Conservation (phyloP, 1,140 invertebrate genomes). For the Phthorimaea operculella region DNA sequence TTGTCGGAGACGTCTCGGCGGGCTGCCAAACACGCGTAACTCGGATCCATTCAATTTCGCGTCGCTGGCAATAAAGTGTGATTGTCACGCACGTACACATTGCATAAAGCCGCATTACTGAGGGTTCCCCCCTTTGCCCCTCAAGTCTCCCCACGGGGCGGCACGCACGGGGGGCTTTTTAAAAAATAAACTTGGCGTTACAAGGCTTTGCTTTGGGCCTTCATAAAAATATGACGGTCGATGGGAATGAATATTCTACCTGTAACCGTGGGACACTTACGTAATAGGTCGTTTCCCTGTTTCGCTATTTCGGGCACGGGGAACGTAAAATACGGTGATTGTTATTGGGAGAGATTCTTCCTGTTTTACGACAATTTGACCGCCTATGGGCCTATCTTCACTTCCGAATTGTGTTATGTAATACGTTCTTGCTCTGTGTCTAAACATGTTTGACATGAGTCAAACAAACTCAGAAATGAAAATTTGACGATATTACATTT, state of each 20-base stretch:
- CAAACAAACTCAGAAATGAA: too few relatives aligned
- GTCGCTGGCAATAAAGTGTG: slow-evolving; percentile 47
- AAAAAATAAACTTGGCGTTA: slow-evolving; percentile 2
- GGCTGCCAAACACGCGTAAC: slow-evolving; percentile 12
- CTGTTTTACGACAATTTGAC: too few relatives aligned
- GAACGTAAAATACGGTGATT: too few relatives aligned
- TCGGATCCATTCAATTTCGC: slow-evolving; percentile 43
- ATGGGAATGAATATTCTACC: background rate
- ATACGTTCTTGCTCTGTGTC: too few relatives aligned
- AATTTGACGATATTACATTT: too few relatives aligned
- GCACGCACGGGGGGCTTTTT: slow-evolving; percentile 28
- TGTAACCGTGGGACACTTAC: background rate
- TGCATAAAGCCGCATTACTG: slow-evolving; percentile 35
- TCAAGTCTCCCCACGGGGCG: background rate
- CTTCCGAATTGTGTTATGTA: too few relatives aligned
- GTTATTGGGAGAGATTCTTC: too few relatives aligned
- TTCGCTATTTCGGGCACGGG: too few relatives aligned
- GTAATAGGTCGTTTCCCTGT: too few relatives aligned
- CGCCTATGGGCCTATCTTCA: too few relatives aligned
- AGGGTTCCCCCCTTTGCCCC: background rate
- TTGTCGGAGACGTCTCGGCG: background rate
- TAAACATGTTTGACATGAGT: too few relatives aligned
- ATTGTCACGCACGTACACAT: slow-evolving; percentile 60
- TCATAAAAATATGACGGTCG: slow-evolving; percentile 2
- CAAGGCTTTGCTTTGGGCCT: background rate